phyloP scores from a whole-genome alignment of 2,888 invertebrate genomes.

The Digitonthophagus gazella region DNA sequence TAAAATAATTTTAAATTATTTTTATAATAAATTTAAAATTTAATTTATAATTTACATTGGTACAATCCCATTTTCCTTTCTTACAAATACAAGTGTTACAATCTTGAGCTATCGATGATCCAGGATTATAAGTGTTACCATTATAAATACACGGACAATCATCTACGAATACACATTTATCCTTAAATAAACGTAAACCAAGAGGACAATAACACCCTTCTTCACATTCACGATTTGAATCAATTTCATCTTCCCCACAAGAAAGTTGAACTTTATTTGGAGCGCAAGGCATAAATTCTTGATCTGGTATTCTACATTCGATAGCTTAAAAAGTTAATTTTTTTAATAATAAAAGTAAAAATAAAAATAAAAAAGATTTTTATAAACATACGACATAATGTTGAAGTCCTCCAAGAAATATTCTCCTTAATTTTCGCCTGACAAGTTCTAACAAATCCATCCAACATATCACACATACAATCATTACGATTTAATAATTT shows the following conservation, averaged over 20 bases:
- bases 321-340: conserved; percentile 2
- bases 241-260: not conserved
- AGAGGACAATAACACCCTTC: conserved; percentile 15
- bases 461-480: conserved; percentile 20
- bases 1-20: too few species aligned
- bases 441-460: conserved; percentile 14
- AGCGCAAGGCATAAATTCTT: conserved; percentile 7
- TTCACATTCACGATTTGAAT: not conserved
- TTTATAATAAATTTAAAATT: not conserved
- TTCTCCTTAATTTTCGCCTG: not conserved
- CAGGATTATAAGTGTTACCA: conserved; percentile 70
- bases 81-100: conserved; percentile 75
- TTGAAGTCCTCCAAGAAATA: conserved; percentile 11
- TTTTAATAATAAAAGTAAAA: not conserved
- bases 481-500: not conserved
- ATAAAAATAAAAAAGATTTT: not conserved
- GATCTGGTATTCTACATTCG: not conserved
- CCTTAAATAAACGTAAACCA: not conserved
- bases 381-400: conserved; percentile 17
- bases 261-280: conserved; percentile 3
- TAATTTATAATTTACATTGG: conserved; percentile 40
- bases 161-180: conserved; percentile 10
- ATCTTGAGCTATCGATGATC: conserved; percentile 67
- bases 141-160: conserved; percentile 67
- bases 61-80: conserved; percentile 72